phyloP scores from a whole-genome alignment of 2,113 vertebrate species.

The Loxodonta africana region DNA sequence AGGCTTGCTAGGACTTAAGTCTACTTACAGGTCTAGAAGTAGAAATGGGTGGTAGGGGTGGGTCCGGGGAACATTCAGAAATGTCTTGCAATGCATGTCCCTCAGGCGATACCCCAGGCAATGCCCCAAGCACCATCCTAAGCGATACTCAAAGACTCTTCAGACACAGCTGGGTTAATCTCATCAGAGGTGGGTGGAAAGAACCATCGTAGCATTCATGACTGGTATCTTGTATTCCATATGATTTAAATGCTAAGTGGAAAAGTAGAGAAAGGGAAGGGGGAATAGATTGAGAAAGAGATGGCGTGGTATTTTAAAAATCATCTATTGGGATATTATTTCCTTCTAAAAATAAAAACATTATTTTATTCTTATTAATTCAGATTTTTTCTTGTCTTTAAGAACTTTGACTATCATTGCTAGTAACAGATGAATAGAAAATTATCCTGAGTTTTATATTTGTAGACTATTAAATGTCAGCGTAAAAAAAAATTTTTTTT shows the following conservation, averaged over 20 bases:
- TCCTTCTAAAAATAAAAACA: not conserved
- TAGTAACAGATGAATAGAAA: conserved; percentile 36
- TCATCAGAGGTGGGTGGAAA: too few relatives aligned
- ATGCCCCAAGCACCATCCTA: too few relatives aligned
- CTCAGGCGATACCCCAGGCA: too few relatives aligned
- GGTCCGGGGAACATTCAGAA: too few relatives aligned
- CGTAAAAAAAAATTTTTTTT: conserved; percentile 49
- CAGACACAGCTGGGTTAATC: too few relatives aligned
- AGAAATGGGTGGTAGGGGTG: too few relatives aligned
- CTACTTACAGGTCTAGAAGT: too few relatives aligned
- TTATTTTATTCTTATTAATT: conserved; percentile 39
- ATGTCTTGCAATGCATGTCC: too few relatives aligned
- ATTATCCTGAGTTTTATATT: conserved; percentile 44
- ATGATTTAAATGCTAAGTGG: conserved; percentile 48
- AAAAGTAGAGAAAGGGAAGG: not conserved
- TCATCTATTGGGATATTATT: not conserved
- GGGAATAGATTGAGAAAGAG: conserved; percentile 4
- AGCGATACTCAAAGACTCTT: too few relatives aligned
- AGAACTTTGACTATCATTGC: conserved; percentile 21
- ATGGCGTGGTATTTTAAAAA: not conserved
- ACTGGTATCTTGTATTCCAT: conserved; percentile 28
- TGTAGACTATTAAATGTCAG: conserved; percentile 26
- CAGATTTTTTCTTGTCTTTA: conserved; percentile 19
- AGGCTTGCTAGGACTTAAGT: too few relatives aligned
- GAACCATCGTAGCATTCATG: not conserved